Base-by-base conservation (phyloP, 1,140 invertebrate genomes). In the Ctenoplectra terminalis region DNA sequence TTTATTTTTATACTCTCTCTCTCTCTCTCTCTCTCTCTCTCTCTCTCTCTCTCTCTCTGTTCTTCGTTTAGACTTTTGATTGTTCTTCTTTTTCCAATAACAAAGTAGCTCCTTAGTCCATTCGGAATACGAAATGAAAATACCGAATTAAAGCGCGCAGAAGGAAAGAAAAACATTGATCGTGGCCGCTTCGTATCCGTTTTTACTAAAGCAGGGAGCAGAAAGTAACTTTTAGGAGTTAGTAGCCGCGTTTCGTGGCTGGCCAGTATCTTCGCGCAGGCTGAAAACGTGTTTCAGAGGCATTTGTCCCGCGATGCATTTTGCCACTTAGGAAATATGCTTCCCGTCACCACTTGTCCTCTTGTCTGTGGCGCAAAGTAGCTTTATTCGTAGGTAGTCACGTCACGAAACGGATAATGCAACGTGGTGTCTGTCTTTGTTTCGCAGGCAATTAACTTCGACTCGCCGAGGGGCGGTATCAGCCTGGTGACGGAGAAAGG, bases 401-500 rank as follows among this genome's bases (percentile, higher is more conserved):
- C 84, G 84, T 77, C 50, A 77, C 60, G 48, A 58, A 60, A 15
- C 67, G 56, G 66, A 20, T 82, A 78, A 70, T 31, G 17, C 58
- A 70, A 74, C 50, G 46, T 58, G 61, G 71, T 75, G 70, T 82
- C 75, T 72, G 67, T 73, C 74, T 78, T 80, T 87, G 72, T 82
- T 88, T 90, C 83, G 43, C 91, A 96, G 96, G 94, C 95, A 83
- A 97, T 97, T 93, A 97, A 97, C 94, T 97, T 97, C 90, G 96
- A 97, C 93, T 97, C 96, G 78, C 96, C 96, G 31, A 94, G 96
- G 69, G 96, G 96, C 50, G 96, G 96, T 26, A 97, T 97, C 92
- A 97, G 96, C 82, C 93, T 97, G 82, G 95, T 97, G 72, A 97
- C 97, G 5, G 97, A 97, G 91, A 97, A 97, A 91, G 96, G 96